Base-by-base conservation (phyloP, 1,140 invertebrate species). In the Andrena cerasifolii region DNA sequence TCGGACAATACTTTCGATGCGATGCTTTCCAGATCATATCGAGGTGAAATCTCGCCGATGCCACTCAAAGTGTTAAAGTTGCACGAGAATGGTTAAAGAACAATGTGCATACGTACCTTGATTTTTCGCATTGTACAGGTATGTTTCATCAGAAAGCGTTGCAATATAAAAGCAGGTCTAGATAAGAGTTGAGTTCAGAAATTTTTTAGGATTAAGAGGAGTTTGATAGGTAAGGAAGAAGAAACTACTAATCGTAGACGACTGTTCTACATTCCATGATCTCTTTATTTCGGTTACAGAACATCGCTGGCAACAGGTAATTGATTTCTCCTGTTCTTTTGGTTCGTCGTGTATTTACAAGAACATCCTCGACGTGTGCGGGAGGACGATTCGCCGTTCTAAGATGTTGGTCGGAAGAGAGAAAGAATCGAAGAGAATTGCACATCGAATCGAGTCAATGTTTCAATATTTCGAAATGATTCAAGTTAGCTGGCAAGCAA, bases 201-300 rank as follows among this genome's bases (percentile, higher is more conserved):
- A 40, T 40, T 40, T 16, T 24, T 31, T 10, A 21, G 24, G 4
- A 14, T 31, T 10, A 16, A 40, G 14, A 54, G 12, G 31, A 26
- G 24, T 26, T 14, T 3, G 36, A 18, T 26, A 10, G 6, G 1
- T 12, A 0, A 10, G 5, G 62, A 36, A 21, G 21, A 63, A 40
- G 24, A 7, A 56, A 71, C 40, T 40, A 40, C 10, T 21, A 43
- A 68, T 36, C 28, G 16, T 18, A 28, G 40, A 79, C 72, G 33
- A 66, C 36, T 40, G 26, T 66, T 70, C 53, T 87, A 90, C 82
- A 89, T 89, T 90, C 82, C 87, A 90, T 91, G 87, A 87, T 91
- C 86, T 83, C 87, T 92, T 91, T 91, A 90, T 92, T 92, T 88
- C 84, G 81, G 88, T 85, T 90, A 91, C 90, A 90, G 86, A 90